Base-by-base conservation (phyloP, 1,140 invertebrate genomes). In the Latrodectus geometricus region DNA sequence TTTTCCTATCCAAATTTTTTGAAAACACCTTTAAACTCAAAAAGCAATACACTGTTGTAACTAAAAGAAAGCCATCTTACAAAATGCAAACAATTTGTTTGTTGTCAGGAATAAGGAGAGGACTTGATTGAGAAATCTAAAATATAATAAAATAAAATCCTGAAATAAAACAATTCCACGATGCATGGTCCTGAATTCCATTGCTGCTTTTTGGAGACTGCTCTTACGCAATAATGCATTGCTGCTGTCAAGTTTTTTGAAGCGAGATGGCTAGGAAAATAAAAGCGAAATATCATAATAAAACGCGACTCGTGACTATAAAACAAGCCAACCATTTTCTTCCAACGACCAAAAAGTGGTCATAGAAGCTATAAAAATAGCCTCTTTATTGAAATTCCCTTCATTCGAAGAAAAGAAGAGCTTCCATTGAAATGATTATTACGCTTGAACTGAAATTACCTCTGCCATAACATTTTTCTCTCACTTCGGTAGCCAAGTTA, bases 201-300 rank as follows among this genome's bases (percentile, higher is more conserved):
- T 85, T 85, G 52, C 83, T 70, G 73, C 75, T 70, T 77, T 75
- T 21, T 12, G 65, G 52, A 70, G 72, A 85, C 75, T 85, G 83
- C 77, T 85, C 74, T 77, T 85, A 77, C 73, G 73, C 65, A 49
- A 65, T 77, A 85, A 85, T 85, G 73, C 83, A 85, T 85, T 77
- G 83, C 74, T 48, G 54, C 83, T 85, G 83, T 85, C 83, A 85
- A 85, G 83, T 76, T 85, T 85, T 85, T 85, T 85, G 83, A 85
- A 73, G 83, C 74, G 73, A 85, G 77, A 85, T 77, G 75, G 83
- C 83, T 85, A 20, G 23, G 75, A 85, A 74, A 85, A 85, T 85
- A 85, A 85, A 85, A 85, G 83, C 49, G 83, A 85, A 85, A 85
- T 85, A 85, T 85, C 83, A 85, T 85, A 85, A 85, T 85, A 85